These are phyloP conservation scores for Tapirus terrestris DNA, from an alignment of 2,113 vertebrate species.

Conservation along the genomic window DNA sequence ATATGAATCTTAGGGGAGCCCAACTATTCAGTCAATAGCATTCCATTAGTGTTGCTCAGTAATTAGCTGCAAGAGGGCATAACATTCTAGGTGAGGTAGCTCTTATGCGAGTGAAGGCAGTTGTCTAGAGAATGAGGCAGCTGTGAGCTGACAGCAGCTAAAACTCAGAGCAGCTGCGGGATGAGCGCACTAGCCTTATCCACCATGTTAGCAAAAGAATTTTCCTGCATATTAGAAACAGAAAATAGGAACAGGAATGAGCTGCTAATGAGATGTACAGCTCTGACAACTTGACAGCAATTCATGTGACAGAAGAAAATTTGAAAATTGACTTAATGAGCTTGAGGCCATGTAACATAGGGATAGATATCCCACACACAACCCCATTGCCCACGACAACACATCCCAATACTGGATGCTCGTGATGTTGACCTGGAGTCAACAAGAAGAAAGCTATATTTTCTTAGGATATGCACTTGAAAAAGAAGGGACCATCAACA, in stretches of 20 bases:
- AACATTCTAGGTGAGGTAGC: background rate
- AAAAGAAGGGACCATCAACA: background rate
- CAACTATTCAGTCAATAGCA: background rate
- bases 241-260: background rate
- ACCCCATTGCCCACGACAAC: too few relatives aligned
- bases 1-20: background rate
- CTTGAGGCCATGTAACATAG: background rate
- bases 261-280: background rate
- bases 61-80: background rate
- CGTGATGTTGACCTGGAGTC: background rate
- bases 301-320: background rate
- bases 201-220: background rate
- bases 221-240: background rate
- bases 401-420: background rate
- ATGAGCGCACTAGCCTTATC: too few relatives aligned
- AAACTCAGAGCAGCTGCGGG: background rate
- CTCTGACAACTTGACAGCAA: background rate
- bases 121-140: background rate
- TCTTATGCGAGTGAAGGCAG: background rate
- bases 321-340: background rate
- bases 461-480: background rate
- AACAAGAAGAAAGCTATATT: background rate
- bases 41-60: background rate
- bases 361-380: background rate
- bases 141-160: background rate